Conservation (phyloP, 2,797 vertebrate genomes). For the Leuciscus waleckii region DNA sequence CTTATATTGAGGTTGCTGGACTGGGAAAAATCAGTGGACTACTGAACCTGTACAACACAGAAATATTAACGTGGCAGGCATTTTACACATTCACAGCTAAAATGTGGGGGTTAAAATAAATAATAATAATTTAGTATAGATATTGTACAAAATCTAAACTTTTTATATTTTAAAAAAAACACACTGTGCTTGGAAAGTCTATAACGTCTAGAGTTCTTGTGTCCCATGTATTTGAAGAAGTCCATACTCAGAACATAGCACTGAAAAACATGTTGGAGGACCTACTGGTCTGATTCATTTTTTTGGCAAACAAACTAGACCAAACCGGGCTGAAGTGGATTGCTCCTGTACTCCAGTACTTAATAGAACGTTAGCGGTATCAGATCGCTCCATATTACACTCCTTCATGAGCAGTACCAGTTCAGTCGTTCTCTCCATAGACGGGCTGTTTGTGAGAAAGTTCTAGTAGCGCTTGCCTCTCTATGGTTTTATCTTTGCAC, state of each 20-base stretch:
- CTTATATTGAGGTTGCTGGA: slow-evolving; percentile 30
- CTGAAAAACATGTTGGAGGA: slow-evolving; percentile 24
- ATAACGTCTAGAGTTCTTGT: background rate
- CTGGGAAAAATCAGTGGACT: slow-evolving; percentile 19
- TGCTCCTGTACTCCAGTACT: background rate
- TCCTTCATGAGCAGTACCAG: slow-evolving; percentile 7
- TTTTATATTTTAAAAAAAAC: slow-evolving; percentile 25
- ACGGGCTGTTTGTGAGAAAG: slow-evolving; percentile 8
- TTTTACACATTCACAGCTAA: slow-evolving; percentile 67
- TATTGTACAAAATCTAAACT: slow-evolving; percentile 65
- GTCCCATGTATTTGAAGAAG: background rate
- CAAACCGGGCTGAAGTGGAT: slow-evolving; percentile 21
- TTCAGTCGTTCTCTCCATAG: slow-evolving; percentile 23
- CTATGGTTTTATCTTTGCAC: slow-evolving; percentile 18
- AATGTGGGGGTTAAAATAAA: slow-evolving; percentile 72
- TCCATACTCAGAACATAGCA: slow-evolving; percentile 18
- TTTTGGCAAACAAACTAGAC: slow-evolving; percentile 19
- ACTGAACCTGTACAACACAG: slow-evolving; percentile 34
- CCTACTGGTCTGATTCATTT: slow-evolving; percentile 12
- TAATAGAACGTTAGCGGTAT: background rate
- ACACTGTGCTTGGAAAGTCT: slow-evolving; percentile 29
- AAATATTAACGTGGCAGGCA: slow-evolving; percentile 39
- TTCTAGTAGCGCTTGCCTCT: slow-evolving; percentile 16
- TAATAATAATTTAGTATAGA: slow-evolving; percentile 76
- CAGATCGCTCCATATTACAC: background rate